Base-by-base conservation (phyloP, 2,888 invertebrate genomes). In the Galerucella calmariensis region DNA sequence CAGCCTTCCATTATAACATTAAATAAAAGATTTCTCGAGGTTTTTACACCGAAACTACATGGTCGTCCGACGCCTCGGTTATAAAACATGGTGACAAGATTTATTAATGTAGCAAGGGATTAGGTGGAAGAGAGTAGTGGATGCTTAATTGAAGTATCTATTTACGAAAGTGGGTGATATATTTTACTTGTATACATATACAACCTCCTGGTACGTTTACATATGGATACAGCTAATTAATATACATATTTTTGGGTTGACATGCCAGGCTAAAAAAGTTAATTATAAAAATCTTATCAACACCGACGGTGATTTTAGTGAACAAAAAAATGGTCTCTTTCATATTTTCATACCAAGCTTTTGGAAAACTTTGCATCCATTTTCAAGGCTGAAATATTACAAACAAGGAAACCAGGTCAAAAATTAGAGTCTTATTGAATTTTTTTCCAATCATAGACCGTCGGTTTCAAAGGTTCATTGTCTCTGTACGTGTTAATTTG, bases 11-110 rank as follows among this genome's bases (percentile, higher is more conserved):
- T 62, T 62, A 62, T 62, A n/a, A 16, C 11, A 35, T 14, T n/a
- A 44, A 9, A 41, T 16, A 62, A 62, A 62, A 62, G 44, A 16
- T 5, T 27, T n/a, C 35, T 35, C 41, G 16, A 9, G 14, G 35
- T 41, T 62, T 62, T 62, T 44, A 41, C 35, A 44, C 44, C 35
- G 41, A 35, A 27, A 62, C 35, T 44, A 62, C 35, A 62, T 62
- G 16, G 62, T n/a, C 62, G 62, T 41, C 41, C n/a, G 62, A 62
- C 62, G 62, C 62, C 62, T 14, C 62, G 35, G 35, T 62, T 62
- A 62, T 35, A 44, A 59, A 59, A 41, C 35, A 14, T 62, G 14
- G 35, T 41, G n/a, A 41, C 35, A 14, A 44, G 62, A 62, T 62
- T 62, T 62, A 62, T 62, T 62, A 41, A 35, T 41, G 14, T 62